Percentiles rank a stretch among this genome's conserved stretches.
Evolutionary conservation across 2,113 vertebrate species (phyloP).

Genomic region (Acanthisitta chloris): DNA sequence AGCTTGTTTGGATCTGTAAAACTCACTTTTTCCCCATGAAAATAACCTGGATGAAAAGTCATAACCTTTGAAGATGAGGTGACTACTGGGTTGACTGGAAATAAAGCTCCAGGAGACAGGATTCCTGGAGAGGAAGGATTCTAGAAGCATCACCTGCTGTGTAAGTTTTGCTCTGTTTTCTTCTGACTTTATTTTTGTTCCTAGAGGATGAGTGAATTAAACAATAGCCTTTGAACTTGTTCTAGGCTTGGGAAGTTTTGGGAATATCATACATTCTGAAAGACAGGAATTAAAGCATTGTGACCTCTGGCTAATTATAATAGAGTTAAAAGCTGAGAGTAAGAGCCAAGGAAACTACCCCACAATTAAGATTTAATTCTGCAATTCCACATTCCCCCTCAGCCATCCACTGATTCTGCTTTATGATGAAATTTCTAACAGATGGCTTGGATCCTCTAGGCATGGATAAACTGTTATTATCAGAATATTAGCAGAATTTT

Average conservation of each 20-base stretch:
- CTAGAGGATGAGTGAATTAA: neutral
- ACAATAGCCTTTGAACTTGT: neutral
- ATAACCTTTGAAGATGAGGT: neutral
- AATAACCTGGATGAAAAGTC: neutral
- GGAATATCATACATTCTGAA: neutral
- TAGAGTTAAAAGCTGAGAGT: neutral
- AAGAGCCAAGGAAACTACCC: neutral
- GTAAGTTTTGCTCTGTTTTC: neutral
- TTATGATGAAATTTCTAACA: neutral
- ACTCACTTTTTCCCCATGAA: neutral
- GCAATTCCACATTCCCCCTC: neutral
- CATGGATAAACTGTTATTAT: neutral
- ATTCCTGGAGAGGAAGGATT: slow-evolving; percentile 18
- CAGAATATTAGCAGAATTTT: neutral
- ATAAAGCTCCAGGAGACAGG: neutral
- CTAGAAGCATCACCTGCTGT: slow-evolving; percentile 15
- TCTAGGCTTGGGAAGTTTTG: neutral
- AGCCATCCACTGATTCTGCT: neutral
- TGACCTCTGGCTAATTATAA: neutral
- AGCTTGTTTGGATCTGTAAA: neutral
- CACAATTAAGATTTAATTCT: neutral
- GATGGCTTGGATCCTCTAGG: neutral
- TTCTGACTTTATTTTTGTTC: slow-evolving; percentile 14
- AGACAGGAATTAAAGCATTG: neutral
- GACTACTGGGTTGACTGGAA: neutral